Evolutionary conservation across 2,888 invertebrate genomes (phyloP), one percentile per base, ranked within the genome.

Genomic region (Oasisia sp.): DNA sequence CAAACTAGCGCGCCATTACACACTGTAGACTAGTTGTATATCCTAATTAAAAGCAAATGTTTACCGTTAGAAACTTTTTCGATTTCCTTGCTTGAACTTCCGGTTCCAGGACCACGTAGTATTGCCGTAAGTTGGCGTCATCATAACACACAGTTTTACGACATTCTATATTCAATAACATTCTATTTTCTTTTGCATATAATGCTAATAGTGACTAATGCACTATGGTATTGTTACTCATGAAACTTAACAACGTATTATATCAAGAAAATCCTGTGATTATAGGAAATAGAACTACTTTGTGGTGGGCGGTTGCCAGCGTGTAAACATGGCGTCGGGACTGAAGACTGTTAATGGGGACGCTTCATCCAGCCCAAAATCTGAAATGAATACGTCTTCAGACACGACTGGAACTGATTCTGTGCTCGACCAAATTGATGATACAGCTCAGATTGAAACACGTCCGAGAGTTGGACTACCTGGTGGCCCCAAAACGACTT

Each of bases 301-400:
- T 74, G 74, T 74, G 74, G 74, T 74, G 74, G 74, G 74, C 74
- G 74, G 74, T 91, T 93, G 93, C 93, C 93, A 93, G 93, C 93
- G 93, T 93, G 93, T 93, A 93, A 93, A 93, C 92, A 93, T 93
- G 93, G 93, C 93, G 92, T 91, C 92, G 74, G 44, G 50, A 91
- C 91, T 32, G n/a, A 91, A 45, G 32, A 32, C 44, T n/a, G 91
- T 91, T 58, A 74, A 50, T 4, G 44, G 45, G 91, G 32, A 91
- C 74, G 91, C 38, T 32, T 45, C 91, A 91, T 44, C 27, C 45
- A 32, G 44, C 50, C 32, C 32, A 50, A 45, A 38, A 91, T 38
- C 91, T 27, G 44, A 91, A 50, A 91, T 45, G 91, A 50, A 38
- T 50, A 14, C 91, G 19, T 27, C 74, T 74, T 74, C 74, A 74